These are phyloP conservation scores for Thamnophis elegans DNA, from an alignment of 2,797 vertebrate species.

Conservation along the genomic window DNA sequence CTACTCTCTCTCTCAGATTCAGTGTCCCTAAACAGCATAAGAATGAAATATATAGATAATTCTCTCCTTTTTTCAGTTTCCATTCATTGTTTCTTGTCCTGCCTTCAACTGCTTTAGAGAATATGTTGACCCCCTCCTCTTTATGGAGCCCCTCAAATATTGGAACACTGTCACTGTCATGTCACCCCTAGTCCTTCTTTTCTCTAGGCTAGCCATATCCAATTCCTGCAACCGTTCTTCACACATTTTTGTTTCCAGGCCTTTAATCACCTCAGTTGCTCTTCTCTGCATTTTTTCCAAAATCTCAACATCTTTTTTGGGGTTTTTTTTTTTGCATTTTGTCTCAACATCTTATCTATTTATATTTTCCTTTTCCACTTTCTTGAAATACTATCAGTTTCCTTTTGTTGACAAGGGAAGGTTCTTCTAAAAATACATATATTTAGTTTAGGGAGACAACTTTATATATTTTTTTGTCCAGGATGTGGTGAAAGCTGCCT, in stretches of 20 bases:
- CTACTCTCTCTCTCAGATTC: background rate
- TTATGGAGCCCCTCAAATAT: background rate
- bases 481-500: background rate
- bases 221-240: background rate
- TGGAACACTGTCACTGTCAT: background rate
- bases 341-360: constrained; percentile 1
- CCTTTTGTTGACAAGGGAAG: background rate
- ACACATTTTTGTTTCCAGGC: background rate
- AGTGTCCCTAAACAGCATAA: background rate
- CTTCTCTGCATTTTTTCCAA: background rate
- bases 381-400: background rate
- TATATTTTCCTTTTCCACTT: background rate
- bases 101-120: background rate
- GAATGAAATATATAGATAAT: background rate
- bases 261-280: background rate
- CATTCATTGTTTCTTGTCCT: background rate
- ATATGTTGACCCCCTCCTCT: background rate
- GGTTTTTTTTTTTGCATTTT: background rate
- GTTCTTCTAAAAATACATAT: background rate
- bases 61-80: background rate
- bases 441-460: background rate
- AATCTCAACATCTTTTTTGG: background rate
- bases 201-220: background rate
- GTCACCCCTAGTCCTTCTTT: background rate
- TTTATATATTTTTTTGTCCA: background rate